Evolutionary conservation across 2,797 vertebrate genomes (phyloP).

Genomic region (Harpagifer antarcticus): DNA sequence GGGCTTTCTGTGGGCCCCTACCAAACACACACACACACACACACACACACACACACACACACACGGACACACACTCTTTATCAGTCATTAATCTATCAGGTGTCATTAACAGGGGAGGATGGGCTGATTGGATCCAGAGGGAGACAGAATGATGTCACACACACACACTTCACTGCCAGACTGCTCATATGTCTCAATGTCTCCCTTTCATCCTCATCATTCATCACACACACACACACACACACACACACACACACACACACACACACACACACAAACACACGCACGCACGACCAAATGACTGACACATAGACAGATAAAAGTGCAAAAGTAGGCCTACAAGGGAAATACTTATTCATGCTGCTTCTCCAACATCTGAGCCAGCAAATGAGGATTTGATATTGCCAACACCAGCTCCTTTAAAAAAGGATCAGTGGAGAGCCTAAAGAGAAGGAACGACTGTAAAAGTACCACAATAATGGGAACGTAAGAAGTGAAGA

Average conservation of each 20-base stretch:
- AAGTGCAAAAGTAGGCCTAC: slow-evolving; percentile 37
- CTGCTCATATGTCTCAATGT: slow-evolving; percentile 68
- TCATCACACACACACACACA: background rate
- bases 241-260: background rate
- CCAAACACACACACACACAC: slow-evolving; percentile 33
- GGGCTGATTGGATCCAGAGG: slow-evolving; percentile 84
- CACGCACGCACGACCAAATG: background rate
- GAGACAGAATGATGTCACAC: slow-evolving; percentile 83
- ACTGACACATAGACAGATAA: slow-evolving; percentile 65
- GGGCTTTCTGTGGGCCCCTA: slow-evolving; percentile 68
- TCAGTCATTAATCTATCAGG: slow-evolving; percentile 86
- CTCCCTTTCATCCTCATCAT: slow-evolving; percentile 68
- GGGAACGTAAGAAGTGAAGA: slow-evolving; percentile 30
- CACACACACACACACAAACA: background rate
- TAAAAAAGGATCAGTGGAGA: slow-evolving; percentile 21
- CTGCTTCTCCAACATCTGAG: slow-evolving; percentile 43
- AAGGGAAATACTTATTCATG: slow-evolving; percentile 43
- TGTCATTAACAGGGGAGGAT: slow-evolving; percentile 79
- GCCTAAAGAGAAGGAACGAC: slow-evolving; percentile 11
- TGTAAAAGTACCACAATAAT: slow-evolving; percentile 30
- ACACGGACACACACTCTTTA: slow-evolving; percentile 58
- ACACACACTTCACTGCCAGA: slow-evolving; percentile 62
- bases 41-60: slow-evolving; percentile 6
- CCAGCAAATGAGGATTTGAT: slow-evolving; percentile 27
- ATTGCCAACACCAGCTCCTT: slow-evolving; percentile 34